Conservation (phyloP, 1,140 invertebrate genomes). For the Reticulitermes speratus region DNA sequence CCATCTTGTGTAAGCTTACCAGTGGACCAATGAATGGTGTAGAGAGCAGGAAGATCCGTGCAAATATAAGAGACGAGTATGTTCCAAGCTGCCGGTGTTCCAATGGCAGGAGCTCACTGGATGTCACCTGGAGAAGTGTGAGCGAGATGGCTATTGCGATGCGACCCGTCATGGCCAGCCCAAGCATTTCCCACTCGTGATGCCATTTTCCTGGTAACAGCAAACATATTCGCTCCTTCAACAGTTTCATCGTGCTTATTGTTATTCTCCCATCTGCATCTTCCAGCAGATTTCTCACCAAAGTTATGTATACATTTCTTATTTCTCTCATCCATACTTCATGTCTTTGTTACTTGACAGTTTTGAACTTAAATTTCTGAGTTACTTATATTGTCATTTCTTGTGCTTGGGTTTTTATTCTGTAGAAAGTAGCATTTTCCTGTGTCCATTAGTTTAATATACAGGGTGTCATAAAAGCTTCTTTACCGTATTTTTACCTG, state of each 20-base stretch:
- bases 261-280: too few relatives aligned
- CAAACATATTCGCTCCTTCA: too few relatives aligned
- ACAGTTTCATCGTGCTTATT: too few relatives aligned
- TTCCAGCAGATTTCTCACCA: too few relatives aligned
- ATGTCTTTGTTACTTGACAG: too few relatives aligned
- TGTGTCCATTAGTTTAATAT: too few relatives aligned
- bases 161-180: constrained; percentile 26
- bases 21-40: constrained; percentile 33
- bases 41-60: constrained; percentile 29
- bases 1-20: neutral
- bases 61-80: constrained; percentile 30
- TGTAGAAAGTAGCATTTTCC: too few relatives aligned
- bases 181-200: constrained; percentile 23
- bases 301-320: neutral
- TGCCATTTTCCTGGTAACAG: neutral
- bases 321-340: neutral
- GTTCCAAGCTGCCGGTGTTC: neutral
- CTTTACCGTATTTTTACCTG: too few relatives aligned
- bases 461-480: too few relatives aligned
- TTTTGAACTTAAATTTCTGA: too few relatives aligned
- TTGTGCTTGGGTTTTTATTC: too few relatives aligned
- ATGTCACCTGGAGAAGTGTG: constrained; percentile 27
- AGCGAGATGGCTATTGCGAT: constrained; percentile 30
- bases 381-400: too few relatives aligned
- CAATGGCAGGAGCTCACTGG: constrained; percentile 22